These are phyloP conservation scores for Spialia ferax DNA, from an alignment of 2,888 invertebrate genomes.

Conservation along the genomic window DNA sequence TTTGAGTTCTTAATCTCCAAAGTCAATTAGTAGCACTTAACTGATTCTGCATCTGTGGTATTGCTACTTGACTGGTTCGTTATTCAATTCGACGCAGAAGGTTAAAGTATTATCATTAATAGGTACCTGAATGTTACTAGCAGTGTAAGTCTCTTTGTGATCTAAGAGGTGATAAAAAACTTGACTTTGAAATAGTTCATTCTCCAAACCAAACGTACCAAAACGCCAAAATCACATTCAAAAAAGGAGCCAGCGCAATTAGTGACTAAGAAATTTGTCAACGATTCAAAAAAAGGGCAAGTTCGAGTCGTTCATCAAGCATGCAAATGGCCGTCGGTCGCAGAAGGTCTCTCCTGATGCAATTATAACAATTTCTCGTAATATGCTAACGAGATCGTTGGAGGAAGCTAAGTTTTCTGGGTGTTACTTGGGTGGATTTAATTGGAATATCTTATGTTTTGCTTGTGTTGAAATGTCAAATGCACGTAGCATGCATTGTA, in stretches of 20 bases:
- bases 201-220: background rate
- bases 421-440: background rate
- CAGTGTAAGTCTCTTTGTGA: too few relatives aligned
- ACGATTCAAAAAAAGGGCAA: constrained; percentile 4
- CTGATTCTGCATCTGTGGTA: too few relatives aligned
- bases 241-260: background rate
- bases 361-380: constrained; percentile 67
- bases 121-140: too few relatives aligned
- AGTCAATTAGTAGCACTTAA: too few relatives aligned
- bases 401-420: background rate
- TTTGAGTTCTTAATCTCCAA: too few relatives aligned
- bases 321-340: constrained; percentile 61
- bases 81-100: too few relatives aligned
- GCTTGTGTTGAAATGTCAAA: too few relatives aligned
- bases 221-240: background rate
- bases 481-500: too few relatives aligned
- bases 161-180: too few relatives aligned
- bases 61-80: too few relatives aligned
- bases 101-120: too few relatives aligned
- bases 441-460: background rate
- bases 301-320: constrained; percentile 23
- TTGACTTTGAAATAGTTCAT: too few relatives aligned
- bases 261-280: background rate
- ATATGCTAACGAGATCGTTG: constrained; percentile 58
- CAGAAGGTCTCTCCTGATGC: constrained; percentile 53